Base-by-base conservation (phyloP, 1,140 invertebrate genomes). In the Littorina saxatilis region DNA sequence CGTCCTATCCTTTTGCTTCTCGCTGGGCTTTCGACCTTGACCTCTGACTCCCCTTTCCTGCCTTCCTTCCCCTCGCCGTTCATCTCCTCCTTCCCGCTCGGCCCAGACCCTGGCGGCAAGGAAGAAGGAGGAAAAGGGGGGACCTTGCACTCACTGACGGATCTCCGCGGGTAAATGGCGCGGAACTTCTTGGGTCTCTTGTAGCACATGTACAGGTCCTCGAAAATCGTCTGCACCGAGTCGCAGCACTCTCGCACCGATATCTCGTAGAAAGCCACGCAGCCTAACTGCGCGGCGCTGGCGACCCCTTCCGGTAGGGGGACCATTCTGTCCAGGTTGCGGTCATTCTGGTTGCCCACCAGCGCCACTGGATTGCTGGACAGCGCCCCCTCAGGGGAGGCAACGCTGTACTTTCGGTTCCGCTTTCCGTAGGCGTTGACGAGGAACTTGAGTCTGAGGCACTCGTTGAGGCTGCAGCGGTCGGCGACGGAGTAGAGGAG, bases 401-500 rank as follows among this genome's bases (percentile, higher is more conserved):
- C 92, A 58, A 91, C 91, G 4, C 92, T 82, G 73, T 80, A 50
- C 39, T 95, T 91, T 94, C 93, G 88, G 94, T 95, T 91, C 85
- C 96, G 96, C 89, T 86, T 86, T 95, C 96, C 58, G 89, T 96
- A 96, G 88, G 96, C 96, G 89, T 95, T 96, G 82, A 96, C 96
- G 77, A 96, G 94, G 88, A 96, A 96, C 90, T 96, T 96, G 7
- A 96, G 93, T 2, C 96, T 94, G 35, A 68, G 96, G 88, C 96
- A 96, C 95, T 96, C 95, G 79, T 94, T 93, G 91, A 98, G 97
- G n/a, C 96, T 97, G 75, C 94, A 94, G 61, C 96, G 93, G 90
- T 98, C 97, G 0, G 96, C 98, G 87, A 98, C 97, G 29, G 97
- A 96, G 91, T 98, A 98, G 17, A 98, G 96, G 23, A 98, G 93